Evolutionary conservation across 2,797 vertebrate genomes (phyloP).

Genomic region (Gila robusta): DNA sequence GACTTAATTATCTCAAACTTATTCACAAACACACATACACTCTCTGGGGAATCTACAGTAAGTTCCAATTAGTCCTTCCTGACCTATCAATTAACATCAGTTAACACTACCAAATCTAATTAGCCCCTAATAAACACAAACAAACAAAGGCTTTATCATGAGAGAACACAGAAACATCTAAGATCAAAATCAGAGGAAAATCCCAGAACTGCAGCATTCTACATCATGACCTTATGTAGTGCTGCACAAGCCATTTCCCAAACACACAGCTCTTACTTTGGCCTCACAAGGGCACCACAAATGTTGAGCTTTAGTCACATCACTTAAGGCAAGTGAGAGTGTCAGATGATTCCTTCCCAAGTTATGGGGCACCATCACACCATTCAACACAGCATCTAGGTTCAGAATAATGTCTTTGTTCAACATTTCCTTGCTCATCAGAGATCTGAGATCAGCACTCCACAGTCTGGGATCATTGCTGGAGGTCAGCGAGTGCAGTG

Average conservation of each 20-base stretch:
- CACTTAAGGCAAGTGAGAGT: background rate
- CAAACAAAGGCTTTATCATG: slow-evolving; percentile 25
- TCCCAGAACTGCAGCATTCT: slow-evolving; percentile 8
- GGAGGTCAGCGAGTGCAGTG: slow-evolving; percentile 28
- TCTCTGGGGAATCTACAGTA: slow-evolving; percentile 42
- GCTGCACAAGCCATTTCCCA: background rate
- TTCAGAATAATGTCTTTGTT: background rate
- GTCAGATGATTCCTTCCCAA: background rate
- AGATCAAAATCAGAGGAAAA: slow-evolving; percentile 1
- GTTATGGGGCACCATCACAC: background rate
- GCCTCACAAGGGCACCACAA: background rate
- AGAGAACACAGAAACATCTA: background rate
- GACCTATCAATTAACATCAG: slow-evolving; percentile 55
- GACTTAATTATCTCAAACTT: background rate
- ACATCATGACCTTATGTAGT: background rate
- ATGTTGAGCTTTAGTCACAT: background rate
- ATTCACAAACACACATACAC: slow-evolving; percentile 13
- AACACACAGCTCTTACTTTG: background rate
- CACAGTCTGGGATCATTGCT: background rate
- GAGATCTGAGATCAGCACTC: background rate
- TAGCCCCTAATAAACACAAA: slow-evolving; percentile 28
- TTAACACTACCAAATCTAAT: slow-evolving; percentile 52
- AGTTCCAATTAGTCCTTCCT: slow-evolving; percentile 45
- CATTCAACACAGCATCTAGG: background rate
- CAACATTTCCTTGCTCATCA: background rate